Evolutionary conservation across 2,888 invertebrate genomes (phyloP).

Genomic region (Fragum sueziense): DNA sequence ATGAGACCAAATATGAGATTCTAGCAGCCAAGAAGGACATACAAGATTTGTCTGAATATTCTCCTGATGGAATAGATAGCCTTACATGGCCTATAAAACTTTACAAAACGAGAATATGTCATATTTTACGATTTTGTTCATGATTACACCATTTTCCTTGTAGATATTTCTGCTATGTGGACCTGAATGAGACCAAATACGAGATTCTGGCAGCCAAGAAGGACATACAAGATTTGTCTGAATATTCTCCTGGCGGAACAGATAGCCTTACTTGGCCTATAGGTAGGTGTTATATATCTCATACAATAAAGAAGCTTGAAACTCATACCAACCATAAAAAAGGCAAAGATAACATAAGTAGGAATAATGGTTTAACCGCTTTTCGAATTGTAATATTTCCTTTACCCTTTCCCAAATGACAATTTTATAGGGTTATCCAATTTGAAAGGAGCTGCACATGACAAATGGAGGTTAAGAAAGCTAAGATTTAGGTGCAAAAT

Average conservation of each 20-base stretch:
- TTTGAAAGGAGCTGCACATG: no score
- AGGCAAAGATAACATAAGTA: no score
- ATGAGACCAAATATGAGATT: conserved; percentile 82
- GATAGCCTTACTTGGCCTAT: conserved; percentile 87
- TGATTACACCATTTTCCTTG: conserved; percentile 33
- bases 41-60: conserved; percentile 81
- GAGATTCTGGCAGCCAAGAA: conserved; percentile 83
- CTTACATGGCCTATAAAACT: conserved; percentile 89
- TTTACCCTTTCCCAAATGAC: no score
- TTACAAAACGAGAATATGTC: no score
- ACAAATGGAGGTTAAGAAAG: no score
- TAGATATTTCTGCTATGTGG: conserved; percentile 82
- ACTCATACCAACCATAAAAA: no score
- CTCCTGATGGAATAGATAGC: conserved; percentile 82
- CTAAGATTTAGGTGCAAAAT: no score
- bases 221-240: conserved; percentile 83
- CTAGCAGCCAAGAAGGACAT: conserved; percentile 83
- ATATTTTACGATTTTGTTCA: not conserved
- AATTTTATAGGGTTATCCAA: no score
- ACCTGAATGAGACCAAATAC: conserved; percentile 81
- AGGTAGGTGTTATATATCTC: conserved; percentile 84
- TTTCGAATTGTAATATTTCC: no score
- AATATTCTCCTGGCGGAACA: conserved; percentile 82
- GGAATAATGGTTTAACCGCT: no score
- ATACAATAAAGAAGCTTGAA: no score